Conservation (phyloP, 2,797 vertebrate genomes). For the Falco peregrinus region DNA sequence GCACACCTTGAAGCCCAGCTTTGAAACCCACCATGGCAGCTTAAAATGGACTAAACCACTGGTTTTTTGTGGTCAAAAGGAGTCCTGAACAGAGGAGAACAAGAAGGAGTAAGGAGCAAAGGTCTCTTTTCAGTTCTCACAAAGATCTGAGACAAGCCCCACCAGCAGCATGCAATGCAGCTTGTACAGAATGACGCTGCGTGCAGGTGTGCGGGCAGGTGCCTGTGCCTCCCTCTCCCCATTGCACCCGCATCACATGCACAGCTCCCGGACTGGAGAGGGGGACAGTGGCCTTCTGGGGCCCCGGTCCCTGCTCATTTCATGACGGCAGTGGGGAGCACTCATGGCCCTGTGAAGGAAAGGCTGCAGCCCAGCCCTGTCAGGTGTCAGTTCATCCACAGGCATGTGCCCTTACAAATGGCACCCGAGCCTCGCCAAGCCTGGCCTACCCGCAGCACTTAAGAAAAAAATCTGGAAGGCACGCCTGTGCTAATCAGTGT, state of each 20-base stretch:
- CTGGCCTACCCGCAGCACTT: not conserved
- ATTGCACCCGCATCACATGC: accelerated
- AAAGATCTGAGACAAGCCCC: not conserved
- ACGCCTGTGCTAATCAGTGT: not conserved
- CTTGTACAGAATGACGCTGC: not conserved
- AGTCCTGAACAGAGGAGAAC: not conserved
- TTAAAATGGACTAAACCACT: not conserved
- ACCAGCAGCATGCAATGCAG: not conserved
- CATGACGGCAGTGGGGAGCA: too few relatives aligned
- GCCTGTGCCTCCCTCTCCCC: not conserved
- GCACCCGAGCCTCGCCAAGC: not conserved
- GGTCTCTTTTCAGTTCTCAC: not conserved
- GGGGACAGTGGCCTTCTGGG: not conserved
- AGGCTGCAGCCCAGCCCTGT: not conserved
- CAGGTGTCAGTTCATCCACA: not conserved
- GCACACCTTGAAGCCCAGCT: not conserved
- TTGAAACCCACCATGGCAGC: not conserved
- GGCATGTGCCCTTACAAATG: not conserved
- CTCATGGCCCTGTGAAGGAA: not conserved
- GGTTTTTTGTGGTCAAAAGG: not conserved
- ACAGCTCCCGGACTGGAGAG: not conserved
- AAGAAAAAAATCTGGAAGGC: not conserved
- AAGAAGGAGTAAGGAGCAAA: not conserved
- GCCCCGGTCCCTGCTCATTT: not conserved
- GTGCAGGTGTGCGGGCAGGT: not conserved